These are phyloP conservation scores for Amblyraja radiata DNA, from an alignment of 2,797 vertebrate genomes.

Conservation along the genomic window DNA sequence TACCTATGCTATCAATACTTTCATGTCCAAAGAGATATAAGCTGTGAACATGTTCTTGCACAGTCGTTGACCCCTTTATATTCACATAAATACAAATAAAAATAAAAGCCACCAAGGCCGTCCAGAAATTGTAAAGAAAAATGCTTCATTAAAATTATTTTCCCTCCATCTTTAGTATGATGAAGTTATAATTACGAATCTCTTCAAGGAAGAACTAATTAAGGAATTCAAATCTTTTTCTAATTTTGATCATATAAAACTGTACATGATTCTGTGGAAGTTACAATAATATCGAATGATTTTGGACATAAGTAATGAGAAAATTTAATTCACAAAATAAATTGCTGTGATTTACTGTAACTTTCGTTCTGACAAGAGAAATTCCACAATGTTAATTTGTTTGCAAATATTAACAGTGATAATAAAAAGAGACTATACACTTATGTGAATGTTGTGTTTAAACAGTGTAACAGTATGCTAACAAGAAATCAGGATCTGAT, in stretches of 20 bases:
- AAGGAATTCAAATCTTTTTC: background rate
- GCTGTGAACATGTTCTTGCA: background rate
- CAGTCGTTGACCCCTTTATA: background rate
- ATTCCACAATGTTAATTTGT: background rate
- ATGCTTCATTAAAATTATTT: background rate
- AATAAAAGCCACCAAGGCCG: background rate
- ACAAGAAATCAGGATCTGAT: background rate
- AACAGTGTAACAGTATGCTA: background rate
- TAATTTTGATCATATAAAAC: background rate
- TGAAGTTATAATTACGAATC: background rate
- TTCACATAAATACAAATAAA: background rate
- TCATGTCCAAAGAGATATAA: background rate
- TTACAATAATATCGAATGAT: background rate
- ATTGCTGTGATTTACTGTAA: background rate
- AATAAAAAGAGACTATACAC: background rate
- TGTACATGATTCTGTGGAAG: background rate
- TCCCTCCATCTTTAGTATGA: background rate
- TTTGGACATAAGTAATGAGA: background rate
- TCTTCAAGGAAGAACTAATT: background rate
- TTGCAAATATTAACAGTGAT: background rate
- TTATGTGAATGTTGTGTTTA: background rate
- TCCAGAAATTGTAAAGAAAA: background rate
- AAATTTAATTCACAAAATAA: background rate
- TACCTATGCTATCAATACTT: background rate
- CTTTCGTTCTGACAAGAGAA: background rate